Conservation (phyloP, 2,113 vertebrate species). For the Neoarius graeffei region DNA sequence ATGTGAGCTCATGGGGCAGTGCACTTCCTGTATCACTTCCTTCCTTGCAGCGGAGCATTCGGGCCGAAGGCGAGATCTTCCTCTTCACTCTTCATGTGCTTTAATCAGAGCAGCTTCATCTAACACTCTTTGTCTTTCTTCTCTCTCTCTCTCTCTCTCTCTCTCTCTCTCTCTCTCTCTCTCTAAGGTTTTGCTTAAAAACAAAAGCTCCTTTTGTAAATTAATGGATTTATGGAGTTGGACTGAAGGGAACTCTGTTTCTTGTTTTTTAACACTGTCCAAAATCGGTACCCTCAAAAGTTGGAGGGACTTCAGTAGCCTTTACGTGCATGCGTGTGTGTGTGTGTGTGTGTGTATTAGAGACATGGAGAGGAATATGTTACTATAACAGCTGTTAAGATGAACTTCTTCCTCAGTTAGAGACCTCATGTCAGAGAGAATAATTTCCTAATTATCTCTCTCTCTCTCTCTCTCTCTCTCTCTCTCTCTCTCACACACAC, state of each 20-base stretch:
- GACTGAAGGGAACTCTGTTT: constrained; percentile 24
- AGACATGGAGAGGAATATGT: constrained; percentile 51
- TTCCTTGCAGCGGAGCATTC: constrained; percentile 12
- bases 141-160: neutral
- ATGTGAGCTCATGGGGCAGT: constrained; percentile 49
- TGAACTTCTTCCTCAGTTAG: constrained; percentile 17
- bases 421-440: neutral
- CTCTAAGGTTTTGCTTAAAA: constrained; percentile 9
- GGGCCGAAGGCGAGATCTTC: constrained; percentile 40
- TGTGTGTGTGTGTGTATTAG: neutral
- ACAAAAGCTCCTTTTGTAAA: constrained; percentile 43
- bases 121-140: neutral
- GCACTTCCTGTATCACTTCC: constrained; percentile 22
- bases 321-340: neutral
- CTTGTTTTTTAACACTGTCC: constrained; percentile 6
- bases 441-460: neutral
- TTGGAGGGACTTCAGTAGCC: neutral
- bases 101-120: constrained; percentile 49
- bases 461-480: neutral
- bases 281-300: neutral
- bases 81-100: constrained; percentile 34
- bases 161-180: neutral
- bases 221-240: constrained; percentile 42
- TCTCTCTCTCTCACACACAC: neutral
- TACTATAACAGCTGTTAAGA: constrained; percentile 71